phyloP scores from a whole-genome alignment of 2,797 vertebrate species.

The Avahi laniger region DNA sequence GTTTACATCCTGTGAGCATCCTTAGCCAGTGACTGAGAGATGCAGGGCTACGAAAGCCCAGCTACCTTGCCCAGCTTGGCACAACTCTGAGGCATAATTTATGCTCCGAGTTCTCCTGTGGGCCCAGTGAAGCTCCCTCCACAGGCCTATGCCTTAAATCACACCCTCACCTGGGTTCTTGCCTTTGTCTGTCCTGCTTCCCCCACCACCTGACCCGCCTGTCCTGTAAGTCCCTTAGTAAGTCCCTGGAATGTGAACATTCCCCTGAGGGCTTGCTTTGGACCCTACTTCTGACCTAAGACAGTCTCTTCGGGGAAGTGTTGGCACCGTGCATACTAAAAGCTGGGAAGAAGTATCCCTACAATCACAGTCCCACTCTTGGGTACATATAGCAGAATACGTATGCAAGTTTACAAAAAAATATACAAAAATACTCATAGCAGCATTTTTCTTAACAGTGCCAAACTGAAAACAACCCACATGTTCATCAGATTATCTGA shows the following conservation, averaged over 20 bases:
- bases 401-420: background rate
- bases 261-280: background rate
- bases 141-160: background rate
- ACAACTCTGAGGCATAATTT: background rate
- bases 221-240: background rate
- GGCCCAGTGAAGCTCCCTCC: background rate
- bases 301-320: background rate
- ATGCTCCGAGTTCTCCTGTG: background rate
- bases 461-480: background rate
- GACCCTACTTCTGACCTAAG: background rate
- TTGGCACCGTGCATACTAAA: background rate
- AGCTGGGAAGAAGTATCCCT: background rate
- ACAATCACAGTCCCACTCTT: background rate
- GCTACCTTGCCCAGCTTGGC: no score
- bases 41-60: background rate
- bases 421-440: background rate
- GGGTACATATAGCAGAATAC: background rate
- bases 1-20: background rate
- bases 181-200: background rate
- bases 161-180: background rate
- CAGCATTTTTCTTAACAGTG: background rate
- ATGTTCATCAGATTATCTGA: background rate
- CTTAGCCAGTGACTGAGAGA: background rate
- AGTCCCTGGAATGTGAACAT: background rate
- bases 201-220: background rate